Evolutionary conservation across 2,113 vertebrate genomes (phyloP).

Genomic region (Halichoeres trimaculatus): DNA sequence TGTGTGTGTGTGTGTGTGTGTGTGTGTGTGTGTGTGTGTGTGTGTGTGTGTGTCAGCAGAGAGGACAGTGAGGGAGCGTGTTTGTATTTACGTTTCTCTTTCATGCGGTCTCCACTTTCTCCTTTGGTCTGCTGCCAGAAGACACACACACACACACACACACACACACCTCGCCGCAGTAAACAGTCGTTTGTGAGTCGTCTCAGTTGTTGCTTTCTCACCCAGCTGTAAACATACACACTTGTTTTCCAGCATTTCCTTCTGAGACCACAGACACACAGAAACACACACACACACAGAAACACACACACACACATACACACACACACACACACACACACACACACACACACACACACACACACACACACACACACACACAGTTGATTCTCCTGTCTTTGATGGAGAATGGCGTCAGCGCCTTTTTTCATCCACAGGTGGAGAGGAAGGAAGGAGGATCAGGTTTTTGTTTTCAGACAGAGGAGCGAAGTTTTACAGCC

Average conservation of each 20-base stretch:
- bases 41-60: no score
- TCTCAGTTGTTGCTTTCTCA: constrained; percentile 75
- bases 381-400: no score
- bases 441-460: no score
- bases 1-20: no score
- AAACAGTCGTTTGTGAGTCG: constrained; percentile 73
- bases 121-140: constrained; percentile 54
- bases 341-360: no score
- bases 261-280: constrained; percentile 44
- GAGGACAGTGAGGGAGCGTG: constrained; percentile 1
- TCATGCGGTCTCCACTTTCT: constrained; percentile 43
- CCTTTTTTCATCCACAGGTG: no score
- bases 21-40: no score
- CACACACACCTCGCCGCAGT: constrained; percentile 54
- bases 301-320: constrained; percentile 29
- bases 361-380: no score
- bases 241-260: constrained; percentile 76
- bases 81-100: constrained; percentile 55
- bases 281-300: constrained; percentile 30
- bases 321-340: no score
- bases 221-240: constrained; percentile 69
- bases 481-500: no score
- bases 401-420: no score
- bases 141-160: constrained; percentile 27
- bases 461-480: no score